A percentile compares a stretch with the other conserved stretches of the same genome.
phyloP scores from a whole-genome alignment of 2,113 vertebrate species.

The Naja naja region DNA sequence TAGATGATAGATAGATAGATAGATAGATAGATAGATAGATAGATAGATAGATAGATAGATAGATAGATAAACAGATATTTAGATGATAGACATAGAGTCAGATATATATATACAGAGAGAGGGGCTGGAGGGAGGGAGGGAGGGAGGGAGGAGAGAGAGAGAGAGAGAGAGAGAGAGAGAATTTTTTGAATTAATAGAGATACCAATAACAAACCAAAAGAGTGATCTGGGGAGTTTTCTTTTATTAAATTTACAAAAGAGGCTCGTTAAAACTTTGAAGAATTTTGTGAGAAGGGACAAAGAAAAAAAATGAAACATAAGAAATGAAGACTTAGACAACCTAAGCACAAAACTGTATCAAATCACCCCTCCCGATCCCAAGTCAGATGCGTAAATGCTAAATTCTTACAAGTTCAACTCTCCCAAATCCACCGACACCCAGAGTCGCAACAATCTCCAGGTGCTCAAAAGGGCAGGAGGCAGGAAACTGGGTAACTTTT shows the following conservation, averaged over 20 bases:
- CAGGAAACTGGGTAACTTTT: conserved; percentile 76
- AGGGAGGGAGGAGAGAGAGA: no score
- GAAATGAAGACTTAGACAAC: no score
- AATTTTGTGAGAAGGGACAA: neutral
- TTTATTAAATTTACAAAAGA: neutral
- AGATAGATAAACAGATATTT: no score
- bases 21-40: no score
- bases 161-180: no score
- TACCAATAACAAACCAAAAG: neutral
- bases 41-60: no score
- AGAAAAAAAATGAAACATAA: neutral
- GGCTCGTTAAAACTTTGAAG: neutral
- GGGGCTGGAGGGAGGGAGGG: no score
- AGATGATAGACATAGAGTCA: no score
- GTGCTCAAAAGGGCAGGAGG: conserved; percentile 78
- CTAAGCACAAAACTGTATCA: neutral
- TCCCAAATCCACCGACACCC: conserved; percentile 91
- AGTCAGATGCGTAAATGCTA: conserved; percentile 65
- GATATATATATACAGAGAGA: no score
- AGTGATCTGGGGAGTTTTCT: neutral
- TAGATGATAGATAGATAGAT: no score
- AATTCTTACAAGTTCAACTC: conserved; percentile 91
- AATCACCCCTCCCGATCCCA: conserved; percentile 4
- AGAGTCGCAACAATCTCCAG: conserved; percentile 88
- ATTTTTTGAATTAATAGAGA: neutral